Evolutionary conservation across 2,888 invertebrate genomes (phyloP).

Genomic region (Labia minor): DNA sequence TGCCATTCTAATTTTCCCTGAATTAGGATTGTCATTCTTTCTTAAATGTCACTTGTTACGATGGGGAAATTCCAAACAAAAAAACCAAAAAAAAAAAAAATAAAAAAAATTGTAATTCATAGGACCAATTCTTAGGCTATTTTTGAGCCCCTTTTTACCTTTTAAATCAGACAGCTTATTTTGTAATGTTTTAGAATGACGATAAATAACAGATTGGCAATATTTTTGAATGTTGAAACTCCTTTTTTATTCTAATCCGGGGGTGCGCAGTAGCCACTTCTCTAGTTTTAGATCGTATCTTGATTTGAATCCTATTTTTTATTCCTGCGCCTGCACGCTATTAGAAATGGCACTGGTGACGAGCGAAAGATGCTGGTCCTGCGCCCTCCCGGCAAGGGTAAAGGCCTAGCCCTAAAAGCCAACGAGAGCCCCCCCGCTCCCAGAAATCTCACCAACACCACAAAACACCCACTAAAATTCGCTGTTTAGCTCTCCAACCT

Average conservation of each 20-base stretch:
- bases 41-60: background rate
- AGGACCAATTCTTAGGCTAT: slow-evolving; percentile 16
- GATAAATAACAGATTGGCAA: background rate
- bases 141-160: slow-evolving; percentile 4
- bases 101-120: slow-evolving; percentile 15
- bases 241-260: background rate
- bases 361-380: slow-evolving; percentile 15
- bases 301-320: background rate
- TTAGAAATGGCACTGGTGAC: slow-evolving; percentile 16
- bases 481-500: background rate
- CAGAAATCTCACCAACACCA: background rate
- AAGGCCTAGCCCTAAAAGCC: background rate
- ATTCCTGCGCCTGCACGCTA: slow-evolving; percentile 18
- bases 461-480: background rate
- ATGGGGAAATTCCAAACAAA: background rate
- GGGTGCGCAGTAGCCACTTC: background rate
- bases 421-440: slow-evolving; percentile 1
- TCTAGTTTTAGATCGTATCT: background rate
- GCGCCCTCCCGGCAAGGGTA: background rate
- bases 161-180: background rate
- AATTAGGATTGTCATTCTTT: slow-evolving; percentile 7
- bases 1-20: slow-evolving; percentile 13
- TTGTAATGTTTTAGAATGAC: slow-evolving; percentile 2
- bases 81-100: background rate
- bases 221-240: slow-evolving; percentile 9